Evolutionary conservation across 2,888 invertebrate species (phyloP), one percentile per base, ranked within the genome.

Genomic region (Drosophila percnosoma): DNA sequence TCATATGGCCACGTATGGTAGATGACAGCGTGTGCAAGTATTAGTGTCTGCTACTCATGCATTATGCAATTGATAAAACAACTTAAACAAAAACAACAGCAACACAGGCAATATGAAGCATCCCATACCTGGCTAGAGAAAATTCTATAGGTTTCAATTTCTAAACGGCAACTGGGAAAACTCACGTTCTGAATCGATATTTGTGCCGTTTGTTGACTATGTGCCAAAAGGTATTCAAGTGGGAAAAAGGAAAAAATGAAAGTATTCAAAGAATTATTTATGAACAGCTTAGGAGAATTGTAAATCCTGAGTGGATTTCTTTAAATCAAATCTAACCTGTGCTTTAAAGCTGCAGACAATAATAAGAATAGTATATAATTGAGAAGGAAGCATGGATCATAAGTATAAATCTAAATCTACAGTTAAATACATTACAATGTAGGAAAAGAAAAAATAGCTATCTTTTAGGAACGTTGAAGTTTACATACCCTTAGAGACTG

Each of bases 61-160:
- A 82, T 87, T 85, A 86, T 87, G 86, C 86, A 87, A 87, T 74
- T 77, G 58, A 55, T 64, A 29, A 60, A 68, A 68, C 48, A 48
- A 54, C 64, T 45, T 49, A 70, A 69, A 51, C 51, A 49, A 48
- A 68, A 69, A 51, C 51, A 52, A 45, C 66, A 74, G 34, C 68
- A 77, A 57, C 48, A 58, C 52, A 24, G 45, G 11, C 40, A 59
- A 59, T 62, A 18, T 48, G 33, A 51, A 59, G 48, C 31, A 57
- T 38, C 51, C 18, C 49, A 58, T 5, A 45, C 67, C 11, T 45
- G 29, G 18, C 58, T 29, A 42, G 13, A 24, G 4, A 55, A 52
- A 52, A 60, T 51, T 60, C 31, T 48, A 65, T 60, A 21, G 45
- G 62, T 63, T 57, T 73, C 62, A 68, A 63, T 59, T 53, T 15